Conservation (phyloP, 2,113 vertebrate species). For the Leucosticte australis region DNA sequence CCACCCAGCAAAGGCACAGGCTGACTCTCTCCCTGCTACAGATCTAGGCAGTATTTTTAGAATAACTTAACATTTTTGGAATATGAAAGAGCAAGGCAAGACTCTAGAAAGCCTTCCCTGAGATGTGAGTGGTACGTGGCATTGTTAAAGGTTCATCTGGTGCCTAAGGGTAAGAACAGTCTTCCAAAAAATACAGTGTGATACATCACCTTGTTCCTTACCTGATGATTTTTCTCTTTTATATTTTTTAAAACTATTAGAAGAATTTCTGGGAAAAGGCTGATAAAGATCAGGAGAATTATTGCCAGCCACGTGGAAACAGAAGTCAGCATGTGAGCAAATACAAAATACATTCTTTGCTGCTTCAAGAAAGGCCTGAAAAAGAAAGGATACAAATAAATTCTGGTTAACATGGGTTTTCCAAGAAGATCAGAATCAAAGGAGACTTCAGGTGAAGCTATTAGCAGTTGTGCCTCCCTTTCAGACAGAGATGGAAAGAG, state of each 20-base stretch:
- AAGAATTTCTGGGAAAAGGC: slow-evolving; percentile 93
- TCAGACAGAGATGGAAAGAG: background rate
- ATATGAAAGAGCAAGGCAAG: slow-evolving; percentile 28
- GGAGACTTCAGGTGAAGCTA: background rate
- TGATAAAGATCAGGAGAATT: slow-evolving; percentile 91
- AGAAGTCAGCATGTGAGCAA: slow-evolving; percentile 94
- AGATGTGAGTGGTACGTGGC: background rate
- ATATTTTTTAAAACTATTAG: slow-evolving; percentile 77
- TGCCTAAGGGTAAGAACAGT: slow-evolving; percentile 7
- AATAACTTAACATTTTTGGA: background rate
- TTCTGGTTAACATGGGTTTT: background rate
- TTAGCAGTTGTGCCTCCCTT: background rate
- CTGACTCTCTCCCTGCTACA: slow-evolving; percentile 37
- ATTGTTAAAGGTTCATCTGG: background rate
- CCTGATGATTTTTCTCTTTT: slow-evolving; percentile 73
- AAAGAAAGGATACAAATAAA: slow-evolving; percentile 45
- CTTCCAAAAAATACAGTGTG: slow-evolving; percentile 11
- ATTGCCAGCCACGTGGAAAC: slow-evolving; percentile 92
- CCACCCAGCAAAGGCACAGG: background rate
- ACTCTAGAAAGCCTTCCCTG: slow-evolving; percentile 53
- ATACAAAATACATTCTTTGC: slow-evolving; percentile 96
- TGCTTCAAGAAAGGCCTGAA: slow-evolving; percentile 93
- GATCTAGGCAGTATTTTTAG: slow-evolving; percentile 6
- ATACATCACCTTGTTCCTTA: slow-evolving; percentile 64
- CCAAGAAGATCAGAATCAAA: background rate